Conservation (phyloP, 1,140 invertebrate species). For the Halictus rubicundus region DNA sequence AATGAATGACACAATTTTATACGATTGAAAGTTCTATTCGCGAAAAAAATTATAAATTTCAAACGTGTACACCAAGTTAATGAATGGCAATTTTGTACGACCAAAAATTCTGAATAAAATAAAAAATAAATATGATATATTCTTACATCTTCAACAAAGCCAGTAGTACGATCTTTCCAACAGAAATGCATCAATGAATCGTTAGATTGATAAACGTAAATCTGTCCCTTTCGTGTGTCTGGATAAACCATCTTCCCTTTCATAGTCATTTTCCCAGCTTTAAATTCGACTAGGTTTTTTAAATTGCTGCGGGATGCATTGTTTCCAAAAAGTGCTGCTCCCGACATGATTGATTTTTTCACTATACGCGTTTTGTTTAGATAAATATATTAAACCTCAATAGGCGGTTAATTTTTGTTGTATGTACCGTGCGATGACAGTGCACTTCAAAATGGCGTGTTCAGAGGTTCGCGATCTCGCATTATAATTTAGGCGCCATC, state of each 20-base stretch:
- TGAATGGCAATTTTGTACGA: too few relatives aligned
- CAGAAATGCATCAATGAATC: conserved; percentile 99
- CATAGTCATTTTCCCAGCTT: conserved; percentile 97
- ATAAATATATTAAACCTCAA: conserved; percentile 32
- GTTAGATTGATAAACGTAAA: conserved; percentile 97
- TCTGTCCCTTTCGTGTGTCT: conserved; percentile 95
- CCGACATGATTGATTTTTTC: conserved; percentile 72
- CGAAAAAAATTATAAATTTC: too few relatives aligned
- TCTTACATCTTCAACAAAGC: conserved; percentile 88
- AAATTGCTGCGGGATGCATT: conserved; percentile 87
- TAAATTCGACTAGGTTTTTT: conserved; percentile 97
- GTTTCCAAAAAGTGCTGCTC: conserved; percentile 87
- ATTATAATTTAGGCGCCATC: not conserved
- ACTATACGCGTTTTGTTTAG: conserved; percentile 3
- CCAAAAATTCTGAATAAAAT: not conserved
- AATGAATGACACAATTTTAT: conserved; percentile 22
- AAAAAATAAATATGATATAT: conserved; percentile 18
- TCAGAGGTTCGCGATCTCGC: conserved; percentile 1
- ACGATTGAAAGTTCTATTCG: not conserved
- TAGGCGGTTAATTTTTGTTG: conserved; percentile 31
- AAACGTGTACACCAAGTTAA: too few relatives aligned
- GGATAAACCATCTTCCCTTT: conserved; percentile 97
- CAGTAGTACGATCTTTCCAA: conserved; percentile 95
- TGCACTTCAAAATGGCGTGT: conserved; percentile 60
- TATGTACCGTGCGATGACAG: conserved; percentile 38